Conservation (phyloP, 92 coral and sea anemone genomes). For the Blastomussa wellsi region DNA sequence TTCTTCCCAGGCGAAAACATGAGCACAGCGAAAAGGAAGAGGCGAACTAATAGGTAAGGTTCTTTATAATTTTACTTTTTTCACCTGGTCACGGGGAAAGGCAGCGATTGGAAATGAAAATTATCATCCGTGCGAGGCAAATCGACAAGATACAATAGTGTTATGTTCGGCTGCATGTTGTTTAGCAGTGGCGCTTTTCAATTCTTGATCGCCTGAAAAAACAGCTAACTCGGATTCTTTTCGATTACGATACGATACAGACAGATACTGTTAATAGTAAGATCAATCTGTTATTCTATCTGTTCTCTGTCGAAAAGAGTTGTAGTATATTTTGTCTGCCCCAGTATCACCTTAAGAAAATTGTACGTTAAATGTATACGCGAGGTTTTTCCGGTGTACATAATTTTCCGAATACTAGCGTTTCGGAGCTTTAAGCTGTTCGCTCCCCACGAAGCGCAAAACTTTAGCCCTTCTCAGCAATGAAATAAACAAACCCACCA, state of each 20-base stretch:
- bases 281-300: slow-evolving; percentile 27
- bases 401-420: slow-evolving; percentile 37
- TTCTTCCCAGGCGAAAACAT: slow-evolving; percentile 38
- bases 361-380: slow-evolving; percentile 9
- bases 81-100: background rate
- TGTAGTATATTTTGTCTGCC: slow-evolving; percentile 18
- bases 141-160: slow-evolving; percentile 4
- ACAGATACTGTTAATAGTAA: slow-evolving; percentile 8
- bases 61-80: slow-evolving; percentile 2
- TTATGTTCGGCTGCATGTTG: slow-evolving; percentile 19
- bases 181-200: slow-evolving; percentile 12
- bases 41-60: slow-evolving; percentile 91
- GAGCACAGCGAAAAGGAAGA: slow-evolving; percentile 90
- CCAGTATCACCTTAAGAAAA: slow-evolving; percentile 5
- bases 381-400: slow-evolving; percentile 47
- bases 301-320: background rate
- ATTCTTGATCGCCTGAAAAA: slow-evolving; percentile 44
- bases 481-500: slow-evolving; percentile 31
- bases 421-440: slow-evolving; percentile 9
- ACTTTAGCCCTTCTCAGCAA: slow-evolving; percentile 16
- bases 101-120: slow-evolving; percentile 16
- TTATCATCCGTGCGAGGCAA: slow-evolving; percentile 11
- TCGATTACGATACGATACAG: slow-evolving; percentile 17
- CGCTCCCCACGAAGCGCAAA: slow-evolving; percentile 24
- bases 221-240: slow-evolving; percentile 33